Base-by-base conservation (phyloP, 2,888 invertebrate species). In the Melanchra persicariae region DNA sequence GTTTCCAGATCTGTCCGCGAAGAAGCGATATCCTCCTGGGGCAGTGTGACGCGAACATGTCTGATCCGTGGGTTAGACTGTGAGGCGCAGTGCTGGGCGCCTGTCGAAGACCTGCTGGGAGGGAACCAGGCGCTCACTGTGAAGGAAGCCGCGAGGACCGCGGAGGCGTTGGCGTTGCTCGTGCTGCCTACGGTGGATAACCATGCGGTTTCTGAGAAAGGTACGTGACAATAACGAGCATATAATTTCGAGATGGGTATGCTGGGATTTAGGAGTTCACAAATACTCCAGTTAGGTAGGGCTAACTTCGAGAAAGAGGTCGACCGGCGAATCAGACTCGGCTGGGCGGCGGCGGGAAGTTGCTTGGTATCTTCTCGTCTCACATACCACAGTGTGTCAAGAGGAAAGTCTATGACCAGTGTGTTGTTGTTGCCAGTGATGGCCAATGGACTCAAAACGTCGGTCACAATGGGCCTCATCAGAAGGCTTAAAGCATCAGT, bases 11-110 rank as follows among this genome's bases (percentile, higher is more conserved):
- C 92, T 2, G 95, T 95, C 5, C 93, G 95, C 2, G 95, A 95
- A 83, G 91, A 90, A 37, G 94, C 93, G 0, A 89, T 95, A 43
- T 88, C 92, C 0, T 87, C 93, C 1, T 95, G 95, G 95, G 95
- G 95, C 63, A 88, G 89, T 17, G 87, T 92, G 45, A 91, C 94
- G 0, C 88, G 94, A 2, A 85, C 90, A 3, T 91, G 93, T 71
- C 81, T 91, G 26, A 87, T 87, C 37, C 91, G 92, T 2, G 85
- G 83, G 1, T 68, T 90, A 19, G 79, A 78, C 8, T 89, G 91
- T 80, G 88, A 85, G 70, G 82, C 84, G 24, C 88, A 87, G n/a
- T 93, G 93, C 79, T 94, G 93, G 93, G 75, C 92, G 64, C 89
- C 93, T 3, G 86, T 90, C 1, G 91, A 91, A 19, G 88, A 88